Percentiles rank a stretch among this genome's conserved stretches.
Evolutionary conservation across 2,113 vertebrate genomes (phyloP).

Genomic region (Toxostoma redivivum): DNA sequence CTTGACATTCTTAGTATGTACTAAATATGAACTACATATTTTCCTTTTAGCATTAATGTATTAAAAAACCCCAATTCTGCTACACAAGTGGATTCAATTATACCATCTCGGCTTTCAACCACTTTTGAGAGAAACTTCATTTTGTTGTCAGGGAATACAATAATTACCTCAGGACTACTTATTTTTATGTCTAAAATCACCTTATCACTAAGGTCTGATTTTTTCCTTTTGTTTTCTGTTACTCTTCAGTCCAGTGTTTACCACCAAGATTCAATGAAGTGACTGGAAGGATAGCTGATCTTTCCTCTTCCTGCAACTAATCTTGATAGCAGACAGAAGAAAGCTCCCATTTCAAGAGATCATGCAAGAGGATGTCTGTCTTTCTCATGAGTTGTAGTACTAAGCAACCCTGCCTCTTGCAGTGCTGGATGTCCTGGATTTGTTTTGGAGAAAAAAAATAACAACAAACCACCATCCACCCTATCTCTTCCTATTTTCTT

Average conservation of each 20-base stretch:
- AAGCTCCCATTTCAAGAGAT: neutral
- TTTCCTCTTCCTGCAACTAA: neutral
- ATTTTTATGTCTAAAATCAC: neutral
- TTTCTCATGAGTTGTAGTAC: neutral
- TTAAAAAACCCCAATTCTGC: neutral
- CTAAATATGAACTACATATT: neutral
- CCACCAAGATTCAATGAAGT: neutral
- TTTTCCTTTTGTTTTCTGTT: neutral
- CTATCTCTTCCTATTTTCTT: neutral
- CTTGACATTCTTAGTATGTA: neutral
- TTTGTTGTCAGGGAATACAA: neutral
- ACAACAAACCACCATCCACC: neutral
- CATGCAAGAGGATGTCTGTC: neutral
- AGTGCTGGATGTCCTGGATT: neutral
- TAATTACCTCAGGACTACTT: neutral
- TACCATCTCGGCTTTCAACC: neutral
- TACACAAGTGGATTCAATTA: neutral
- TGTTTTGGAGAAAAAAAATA: neutral
- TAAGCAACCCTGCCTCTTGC: neutral
- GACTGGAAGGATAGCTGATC: neutral
- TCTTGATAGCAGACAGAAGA: neutral
- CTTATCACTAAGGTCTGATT: neutral
- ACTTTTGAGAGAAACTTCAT: neutral
- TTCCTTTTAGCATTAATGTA: neutral
- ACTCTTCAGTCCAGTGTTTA: neutral